Conservation (phyloP, 1,140 invertebrate species). For the Aethina tumida region DNA sequence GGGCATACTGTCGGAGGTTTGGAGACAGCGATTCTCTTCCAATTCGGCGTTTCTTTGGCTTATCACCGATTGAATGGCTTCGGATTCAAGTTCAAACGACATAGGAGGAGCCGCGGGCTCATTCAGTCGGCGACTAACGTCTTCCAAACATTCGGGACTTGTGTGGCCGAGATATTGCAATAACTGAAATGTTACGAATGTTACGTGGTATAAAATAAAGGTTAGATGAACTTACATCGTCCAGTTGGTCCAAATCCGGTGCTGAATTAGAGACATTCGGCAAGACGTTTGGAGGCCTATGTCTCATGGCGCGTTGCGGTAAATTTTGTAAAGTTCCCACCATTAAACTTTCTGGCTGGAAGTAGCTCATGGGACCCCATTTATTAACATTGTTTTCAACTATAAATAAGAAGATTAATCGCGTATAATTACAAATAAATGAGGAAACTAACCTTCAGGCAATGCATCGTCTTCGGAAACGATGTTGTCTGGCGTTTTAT, state of each 20-base stretch:
- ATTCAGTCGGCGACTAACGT: constrained; percentile 57
- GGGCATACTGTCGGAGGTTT: constrained; percentile 25
- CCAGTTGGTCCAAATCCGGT: constrained; percentile 83
- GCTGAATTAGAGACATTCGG: constrained; percentile 75
- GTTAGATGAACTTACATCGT: constrained; percentile 73
- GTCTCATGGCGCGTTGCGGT: constrained; percentile 56
- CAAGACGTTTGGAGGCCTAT: constrained; percentile 60
- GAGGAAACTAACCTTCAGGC: too few species aligned
- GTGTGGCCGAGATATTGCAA: constrained; percentile 85
- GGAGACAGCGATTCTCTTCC: constrained; percentile 38
- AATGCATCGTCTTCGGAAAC: constrained; percentile 3
- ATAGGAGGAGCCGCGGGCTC: constrained; percentile 59
- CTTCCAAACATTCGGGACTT: constrained; percentile 80
- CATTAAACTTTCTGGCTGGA: constrained; percentile 37
- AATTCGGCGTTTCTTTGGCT: constrained; percentile 69
- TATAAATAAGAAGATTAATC: not conserved
- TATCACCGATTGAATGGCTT: constrained; percentile 74
- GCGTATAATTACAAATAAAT: too few species aligned
- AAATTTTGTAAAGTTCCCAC: constrained; percentile 34
- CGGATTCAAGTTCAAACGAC: constrained; percentile 60
- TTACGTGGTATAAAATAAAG: constrained; percentile 1
- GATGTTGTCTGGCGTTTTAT: constrained; percentile 50
- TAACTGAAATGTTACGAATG: constrained; percentile 44
- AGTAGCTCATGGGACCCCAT: constrained; percentile 13
- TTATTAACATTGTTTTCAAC: constrained; percentile 7